phyloP scores from a whole-genome alignment of 2,888 invertebrate genomes.

The Eristalinus aeneus region DNA sequence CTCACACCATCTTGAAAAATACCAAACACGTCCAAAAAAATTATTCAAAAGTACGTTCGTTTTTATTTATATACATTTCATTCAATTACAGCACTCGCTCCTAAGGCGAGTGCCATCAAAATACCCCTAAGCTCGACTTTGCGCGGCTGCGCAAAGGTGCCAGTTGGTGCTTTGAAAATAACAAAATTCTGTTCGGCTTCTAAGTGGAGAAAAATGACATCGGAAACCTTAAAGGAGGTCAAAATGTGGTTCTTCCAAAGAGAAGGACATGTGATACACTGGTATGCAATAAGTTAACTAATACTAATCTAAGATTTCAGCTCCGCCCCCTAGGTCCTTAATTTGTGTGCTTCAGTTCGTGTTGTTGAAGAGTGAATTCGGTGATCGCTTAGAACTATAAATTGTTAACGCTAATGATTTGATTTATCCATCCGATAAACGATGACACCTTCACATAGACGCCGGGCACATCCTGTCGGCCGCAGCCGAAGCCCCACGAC shows the following conservation, averaged over 20 bases:
- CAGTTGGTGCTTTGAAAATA: background rate
- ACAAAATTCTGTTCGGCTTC: background rate
- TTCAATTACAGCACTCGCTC: slow-evolving; percentile 54
- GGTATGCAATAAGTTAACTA: slow-evolving; percentile 24
- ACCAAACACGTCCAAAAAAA: background rate
- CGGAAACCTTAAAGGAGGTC: background rate
- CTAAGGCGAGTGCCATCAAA: slow-evolving; percentile 2
- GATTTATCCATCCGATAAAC: slow-evolving; percentile 98
- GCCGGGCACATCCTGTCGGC: slow-evolving; percentile 96
- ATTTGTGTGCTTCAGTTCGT: slow-evolving; percentile 21
- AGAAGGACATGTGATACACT: slow-evolving; percentile 35
- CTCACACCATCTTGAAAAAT: background rate
- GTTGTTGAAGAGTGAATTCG: slow-evolving; percentile 54
- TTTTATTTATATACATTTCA: slow-evolving; percentile 56
- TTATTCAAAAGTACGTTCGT: background rate
- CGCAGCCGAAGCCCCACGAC: slow-evolving; percentile 97
- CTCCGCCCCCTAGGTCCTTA: background rate
- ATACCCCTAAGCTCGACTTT: background rate
- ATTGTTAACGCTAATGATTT: slow-evolving; percentile 97
- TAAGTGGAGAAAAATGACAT: background rate
- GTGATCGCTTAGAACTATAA: slow-evolving; percentile 82
- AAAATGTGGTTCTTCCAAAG: background rate
- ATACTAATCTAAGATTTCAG: slow-evolving; percentile 3
- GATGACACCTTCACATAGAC: slow-evolving; percentile 97
- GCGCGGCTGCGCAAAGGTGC: background rate